Base-by-base conservation (phyloP, 1,140 invertebrate species). In the Cepaea nemoralis region DNA sequence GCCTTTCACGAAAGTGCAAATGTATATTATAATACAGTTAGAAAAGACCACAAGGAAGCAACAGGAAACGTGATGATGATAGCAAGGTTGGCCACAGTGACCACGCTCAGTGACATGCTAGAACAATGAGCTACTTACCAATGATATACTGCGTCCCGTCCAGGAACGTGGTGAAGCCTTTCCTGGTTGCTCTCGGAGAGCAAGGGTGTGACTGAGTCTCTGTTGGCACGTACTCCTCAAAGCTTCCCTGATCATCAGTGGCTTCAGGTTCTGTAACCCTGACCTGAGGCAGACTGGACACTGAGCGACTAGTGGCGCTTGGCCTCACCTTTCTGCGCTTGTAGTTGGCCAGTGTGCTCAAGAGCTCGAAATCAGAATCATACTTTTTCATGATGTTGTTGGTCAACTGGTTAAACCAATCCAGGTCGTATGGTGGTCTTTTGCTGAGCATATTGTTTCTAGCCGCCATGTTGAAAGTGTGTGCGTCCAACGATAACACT, bases 61-160 rank as follows among this genome's bases (percentile, higher is more conserved):
- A n/a, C n/a, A n/a, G n/a, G n/a, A n/a, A n/a, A n/a, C n/a, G n/a
- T n/a, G n/a, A n/a, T n/a, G n/a, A n/a, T n/a, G n/a, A n/a, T n/a
- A n/a, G n/a, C n/a, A n/a, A n/a, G n/a, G n/a, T n/a, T n/a, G n/a
- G n/a, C n/a, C n/a, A n/a, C n/a, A n/a, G n/a, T n/a, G n/a, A n/a
- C n/a, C n/a, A n/a, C n/a, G n/a, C n/a, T n/a, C n/a, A n/a, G n/a
- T n/a, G n/a, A n/a, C n/a, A n/a, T n/a, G n/a, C n/a, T n/a, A 45
- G 42, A 19, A 45, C 42, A 45, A 45, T 45, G 50, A 55, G n/a
- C 5, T 39, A 80, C 82, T 78, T 83, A 87, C 86, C 86, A 83
- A 87, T 86, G 31, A 87, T 83, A 48, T 87, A 87, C 71, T 86
- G 73, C 42, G 86, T 87, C 0, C 86, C 85, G 5, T 82, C 84